Evolutionary conservation across 2,888 invertebrate genomes (phyloP).

Genomic region (Frankliniella intonsa): DNA sequence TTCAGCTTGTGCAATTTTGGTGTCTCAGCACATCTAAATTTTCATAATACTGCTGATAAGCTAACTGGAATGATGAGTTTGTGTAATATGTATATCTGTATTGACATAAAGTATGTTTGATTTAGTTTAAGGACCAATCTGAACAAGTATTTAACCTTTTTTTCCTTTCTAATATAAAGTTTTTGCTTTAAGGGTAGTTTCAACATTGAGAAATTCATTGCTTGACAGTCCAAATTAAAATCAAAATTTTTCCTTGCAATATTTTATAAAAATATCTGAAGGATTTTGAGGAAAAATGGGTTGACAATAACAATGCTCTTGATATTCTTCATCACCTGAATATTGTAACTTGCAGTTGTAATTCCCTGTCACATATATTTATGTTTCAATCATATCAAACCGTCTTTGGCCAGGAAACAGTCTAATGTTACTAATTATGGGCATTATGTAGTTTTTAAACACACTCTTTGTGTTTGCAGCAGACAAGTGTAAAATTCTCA

Average conservation of each 20-base stretch:
- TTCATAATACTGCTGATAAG: neutral
- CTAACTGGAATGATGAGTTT: neutral
- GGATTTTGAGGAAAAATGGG: neutral
- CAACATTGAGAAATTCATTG: too few species aligned
- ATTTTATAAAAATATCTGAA: neutral
- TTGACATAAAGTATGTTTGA: neutral
- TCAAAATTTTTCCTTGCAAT: neutral
- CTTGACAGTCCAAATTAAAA: neutral
- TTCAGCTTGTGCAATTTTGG: neutral
- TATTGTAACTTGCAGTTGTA: neutral
- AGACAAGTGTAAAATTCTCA: neutral
- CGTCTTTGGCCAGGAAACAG: neutral
- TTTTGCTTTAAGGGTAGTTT: neutral
- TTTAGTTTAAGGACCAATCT: constrained; percentile 6
- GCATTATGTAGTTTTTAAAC: neutral
- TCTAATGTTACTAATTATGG: neutral
- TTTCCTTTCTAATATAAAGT: neutral
- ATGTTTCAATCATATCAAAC: neutral
- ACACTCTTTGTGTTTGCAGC: neutral
- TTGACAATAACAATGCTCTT: neutral
- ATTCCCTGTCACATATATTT: neutral
- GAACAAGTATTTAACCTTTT: neutral
- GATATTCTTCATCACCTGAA: neutral
- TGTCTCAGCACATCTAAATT: neutral
- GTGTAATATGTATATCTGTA: constrained; percentile 12